These are phyloP conservation scores for Rhabdomys pumilio DNA, from an alignment of 2,797 vertebrate genomes.

Conservation along the genomic window DNA sequence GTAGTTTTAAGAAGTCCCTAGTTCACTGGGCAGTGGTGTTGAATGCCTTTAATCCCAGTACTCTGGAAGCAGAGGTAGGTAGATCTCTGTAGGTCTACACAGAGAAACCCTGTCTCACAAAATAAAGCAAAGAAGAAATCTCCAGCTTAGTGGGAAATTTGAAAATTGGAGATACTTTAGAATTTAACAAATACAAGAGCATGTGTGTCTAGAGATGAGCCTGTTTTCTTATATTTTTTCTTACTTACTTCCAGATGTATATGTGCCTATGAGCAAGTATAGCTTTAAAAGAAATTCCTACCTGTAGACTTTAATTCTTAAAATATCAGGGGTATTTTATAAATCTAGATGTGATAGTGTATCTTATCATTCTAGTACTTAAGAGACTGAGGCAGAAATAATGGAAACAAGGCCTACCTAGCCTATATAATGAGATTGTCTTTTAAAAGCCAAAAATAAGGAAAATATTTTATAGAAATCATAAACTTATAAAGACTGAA, in stretches of 20 bases:
- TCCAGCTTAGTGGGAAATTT: constrained; percentile 43
- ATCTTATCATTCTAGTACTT: neutral
- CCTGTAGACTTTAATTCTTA: constrained; percentile 33
- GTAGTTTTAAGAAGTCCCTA: neutral
- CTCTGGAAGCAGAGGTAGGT: neutral
- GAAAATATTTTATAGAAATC: neutral
- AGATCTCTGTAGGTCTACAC: neutral
- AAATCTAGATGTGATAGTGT: neutral
- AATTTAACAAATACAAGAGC: neutral
- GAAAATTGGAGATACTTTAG: constrained; percentile 43
- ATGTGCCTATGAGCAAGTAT: neutral
- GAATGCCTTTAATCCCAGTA: neutral
- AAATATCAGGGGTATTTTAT: neutral
- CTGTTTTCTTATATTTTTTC: neutral
- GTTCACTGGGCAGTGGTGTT: neutral
- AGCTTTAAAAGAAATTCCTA: constrained; percentile 7
- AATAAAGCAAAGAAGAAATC: neutral
- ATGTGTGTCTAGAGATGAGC: constrained; percentile 30
- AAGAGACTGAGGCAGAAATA: neutral
- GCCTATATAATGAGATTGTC: neutral
- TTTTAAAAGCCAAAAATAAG: neutral
- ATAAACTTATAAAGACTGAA: constrained; percentile 30
- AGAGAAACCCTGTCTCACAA: neutral
- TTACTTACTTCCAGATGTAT: neutral
- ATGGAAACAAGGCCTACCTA: neutral